Evolutionary conservation across 2,113 vertebrate genomes (phyloP).

Genomic region (Pachycephala philippinensis): DNA sequence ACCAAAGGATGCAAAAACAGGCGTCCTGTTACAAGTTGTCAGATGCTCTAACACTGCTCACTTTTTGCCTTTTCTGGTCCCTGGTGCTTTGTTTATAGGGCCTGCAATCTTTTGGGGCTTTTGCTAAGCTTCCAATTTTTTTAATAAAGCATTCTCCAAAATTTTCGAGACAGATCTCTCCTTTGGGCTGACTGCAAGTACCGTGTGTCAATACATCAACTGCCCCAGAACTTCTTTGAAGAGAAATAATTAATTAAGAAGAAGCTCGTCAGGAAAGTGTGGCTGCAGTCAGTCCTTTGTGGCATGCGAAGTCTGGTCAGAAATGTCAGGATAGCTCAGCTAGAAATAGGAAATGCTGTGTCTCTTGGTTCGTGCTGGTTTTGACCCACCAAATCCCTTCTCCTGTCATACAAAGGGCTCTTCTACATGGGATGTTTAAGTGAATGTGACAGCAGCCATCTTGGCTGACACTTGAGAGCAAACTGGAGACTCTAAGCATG

Average conservation of each 20-base stretch:
- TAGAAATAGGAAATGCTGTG: background rate
- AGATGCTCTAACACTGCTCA: background rate
- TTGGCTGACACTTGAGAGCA: conserved; percentile 49
- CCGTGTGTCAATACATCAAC: accelerated
- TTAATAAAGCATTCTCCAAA: background rate
- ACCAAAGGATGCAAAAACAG: background rate
- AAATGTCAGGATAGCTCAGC: background rate
- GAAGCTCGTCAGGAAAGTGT: background rate
- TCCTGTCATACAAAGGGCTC: background rate
- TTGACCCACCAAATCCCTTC: background rate
- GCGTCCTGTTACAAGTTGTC: background rate
- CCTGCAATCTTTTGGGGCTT: background rate
- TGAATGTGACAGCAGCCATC: conserved; percentile 43
- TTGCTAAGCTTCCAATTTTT: background rate
- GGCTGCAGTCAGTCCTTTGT: background rate
- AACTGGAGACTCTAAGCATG: conserved; percentile 13
- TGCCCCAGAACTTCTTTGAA: background rate
- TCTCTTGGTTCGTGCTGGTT: background rate
- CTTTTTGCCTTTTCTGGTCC: background rate
- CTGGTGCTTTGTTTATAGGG: background rate
- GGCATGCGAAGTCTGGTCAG: background rate
- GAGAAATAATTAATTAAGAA: background rate
- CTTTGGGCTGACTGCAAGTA: background rate
- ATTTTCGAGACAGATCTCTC: background rate
- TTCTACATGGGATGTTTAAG: conserved; percentile 14